Evolutionary conservation across 1,140 invertebrate genomes (phyloP).

Genomic region (Atopsyche davidsoni): DNA sequence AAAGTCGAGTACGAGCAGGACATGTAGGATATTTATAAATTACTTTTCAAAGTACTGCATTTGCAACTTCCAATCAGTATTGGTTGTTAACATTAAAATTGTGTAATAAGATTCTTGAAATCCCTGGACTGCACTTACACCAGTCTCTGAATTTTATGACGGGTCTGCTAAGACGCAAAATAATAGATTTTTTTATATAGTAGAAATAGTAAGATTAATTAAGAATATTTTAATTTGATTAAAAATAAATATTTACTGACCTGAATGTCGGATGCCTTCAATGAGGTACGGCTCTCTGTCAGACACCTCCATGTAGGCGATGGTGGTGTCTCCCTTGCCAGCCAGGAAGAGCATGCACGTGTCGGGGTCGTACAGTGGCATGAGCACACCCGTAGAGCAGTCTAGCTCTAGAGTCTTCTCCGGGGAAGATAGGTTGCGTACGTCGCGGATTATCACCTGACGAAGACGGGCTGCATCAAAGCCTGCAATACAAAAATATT

Average conservation of each 20-base stretch:
- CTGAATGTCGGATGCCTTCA: slow-evolving; percentile 72
- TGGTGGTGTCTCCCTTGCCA: slow-evolving; percentile 87
- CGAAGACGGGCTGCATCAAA: slow-evolving; percentile 70
- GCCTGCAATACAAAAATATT: slow-evolving; percentile 43
- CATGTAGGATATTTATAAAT: too few species aligned
- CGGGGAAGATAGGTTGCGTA: slow-evolving; percentile 70
- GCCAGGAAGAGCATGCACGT: slow-evolving; percentile 91
- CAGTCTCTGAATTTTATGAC: too few species aligned
- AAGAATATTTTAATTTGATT: slow-evolving; percentile 1
- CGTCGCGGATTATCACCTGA: slow-evolving; percentile 82
- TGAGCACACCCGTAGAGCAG: slow-evolving; percentile 84
- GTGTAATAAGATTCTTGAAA: too few species aligned
- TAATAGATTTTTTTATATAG: too few species aligned
- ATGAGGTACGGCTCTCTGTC: slow-evolving; percentile 79
- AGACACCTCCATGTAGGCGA: slow-evolving; percentile 78
- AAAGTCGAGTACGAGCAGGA: too few species aligned
- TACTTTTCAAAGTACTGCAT: too few species aligned
- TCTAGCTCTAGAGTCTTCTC: slow-evolving; percentile 77
- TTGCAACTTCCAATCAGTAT: too few species aligned
- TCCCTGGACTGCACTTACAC: too few species aligned
- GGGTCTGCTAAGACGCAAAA: too few species aligned
- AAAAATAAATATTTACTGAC: slow-evolving; percentile 32
- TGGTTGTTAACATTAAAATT: too few species aligned
- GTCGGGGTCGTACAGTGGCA: slow-evolving; percentile 84
- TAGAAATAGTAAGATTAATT: not conserved